A percentile compares a stretch with the other conserved stretches of the same genome.
Evolutionary conservation across 2,113 vertebrate genomes (phyloP).

Genomic region (Plectropomus leopardus): DNA sequence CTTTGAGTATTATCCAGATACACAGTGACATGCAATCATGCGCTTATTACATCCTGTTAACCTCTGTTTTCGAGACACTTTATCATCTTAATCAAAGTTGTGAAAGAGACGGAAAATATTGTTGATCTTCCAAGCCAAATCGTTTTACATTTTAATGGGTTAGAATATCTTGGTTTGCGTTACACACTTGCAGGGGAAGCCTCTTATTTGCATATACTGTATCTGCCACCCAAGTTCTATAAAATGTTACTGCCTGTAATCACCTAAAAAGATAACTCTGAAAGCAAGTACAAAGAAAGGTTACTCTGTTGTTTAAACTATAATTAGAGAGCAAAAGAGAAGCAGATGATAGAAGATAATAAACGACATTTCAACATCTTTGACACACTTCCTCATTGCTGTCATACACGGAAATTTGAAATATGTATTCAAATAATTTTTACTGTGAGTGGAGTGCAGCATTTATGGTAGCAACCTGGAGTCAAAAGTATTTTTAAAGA

Average conservation of each 20-base stretch:
- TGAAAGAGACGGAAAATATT: constrained; percentile 32
- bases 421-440: constrained; percentile 62
- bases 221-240: background rate
- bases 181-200: constrained; percentile 11
- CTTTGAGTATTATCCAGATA: constrained; percentile 17
- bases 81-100: constrained; percentile 6
- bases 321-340: background rate
- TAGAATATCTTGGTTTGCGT: background rate
- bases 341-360: constrained; percentile 23
- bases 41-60: constrained; percentile 11
- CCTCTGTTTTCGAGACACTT: constrained; percentile 14
- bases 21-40: constrained; percentile 29
- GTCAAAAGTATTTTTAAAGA: constrained; percentile 5
- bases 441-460: constrained; percentile 29
- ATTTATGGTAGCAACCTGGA: constrained; percentile 5
- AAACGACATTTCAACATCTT: constrained; percentile 26
- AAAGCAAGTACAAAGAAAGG: background rate
- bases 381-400: constrained; percentile 34
- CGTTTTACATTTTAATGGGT: constrained; percentile 3
- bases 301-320: constrained; percentile 19
- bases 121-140: background rate
- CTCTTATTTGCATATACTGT: constrained; percentile 20
- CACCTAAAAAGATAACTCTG: background rate
- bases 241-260: background rate
- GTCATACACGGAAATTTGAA: constrained; percentile 21